Evolutionary conservation across 2,113 vertebrate species (phyloP).

Genomic region (Pithys albifrons): DNA sequence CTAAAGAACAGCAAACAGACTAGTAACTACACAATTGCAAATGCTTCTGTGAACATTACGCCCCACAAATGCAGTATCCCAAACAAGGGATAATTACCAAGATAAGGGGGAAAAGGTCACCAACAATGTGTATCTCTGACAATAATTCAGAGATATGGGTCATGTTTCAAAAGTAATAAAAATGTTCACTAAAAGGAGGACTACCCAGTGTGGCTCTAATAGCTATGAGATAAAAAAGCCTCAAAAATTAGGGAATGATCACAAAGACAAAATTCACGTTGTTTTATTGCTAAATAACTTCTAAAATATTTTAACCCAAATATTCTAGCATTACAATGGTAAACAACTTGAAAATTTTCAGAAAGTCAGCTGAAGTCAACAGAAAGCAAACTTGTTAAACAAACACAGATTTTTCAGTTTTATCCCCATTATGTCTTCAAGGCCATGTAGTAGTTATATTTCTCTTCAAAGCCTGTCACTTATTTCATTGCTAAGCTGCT

Average conservation of each 20-base stretch:
- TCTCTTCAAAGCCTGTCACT: conserved; percentile 59
- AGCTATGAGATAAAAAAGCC: neutral
- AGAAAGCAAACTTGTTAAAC: conserved; percentile 71
- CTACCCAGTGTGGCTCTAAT: neutral
- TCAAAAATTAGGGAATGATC: neutral
- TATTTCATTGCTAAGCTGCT: conserved; percentile 73
- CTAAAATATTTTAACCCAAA: conserved; percentile 46
- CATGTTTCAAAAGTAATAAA: neutral
- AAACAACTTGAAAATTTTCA: conserved; percentile 76
- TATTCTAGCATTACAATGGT: conserved; percentile 70
- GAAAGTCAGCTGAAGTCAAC: conserved; percentile 73
- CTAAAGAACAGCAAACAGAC: neutral
- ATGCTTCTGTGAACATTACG: neutral
- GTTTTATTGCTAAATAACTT: conserved; percentile 74
- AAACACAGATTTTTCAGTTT: conserved; percentile 59
- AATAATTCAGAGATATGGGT: neutral
- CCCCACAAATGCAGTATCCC: neutral
- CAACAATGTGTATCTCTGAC: neutral
- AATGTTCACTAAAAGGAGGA: neutral
- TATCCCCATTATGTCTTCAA: conserved; percentile 56
- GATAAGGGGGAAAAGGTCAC: neutral
- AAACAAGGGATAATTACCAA: neutral
- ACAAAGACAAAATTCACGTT: neutral
- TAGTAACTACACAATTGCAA: neutral
- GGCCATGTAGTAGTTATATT: conserved; percentile 60